These are phyloP conservation scores for Lutraria lutraria DNA, from an alignment of 2,888 invertebrate genomes.

Conservation along the genomic window DNA sequence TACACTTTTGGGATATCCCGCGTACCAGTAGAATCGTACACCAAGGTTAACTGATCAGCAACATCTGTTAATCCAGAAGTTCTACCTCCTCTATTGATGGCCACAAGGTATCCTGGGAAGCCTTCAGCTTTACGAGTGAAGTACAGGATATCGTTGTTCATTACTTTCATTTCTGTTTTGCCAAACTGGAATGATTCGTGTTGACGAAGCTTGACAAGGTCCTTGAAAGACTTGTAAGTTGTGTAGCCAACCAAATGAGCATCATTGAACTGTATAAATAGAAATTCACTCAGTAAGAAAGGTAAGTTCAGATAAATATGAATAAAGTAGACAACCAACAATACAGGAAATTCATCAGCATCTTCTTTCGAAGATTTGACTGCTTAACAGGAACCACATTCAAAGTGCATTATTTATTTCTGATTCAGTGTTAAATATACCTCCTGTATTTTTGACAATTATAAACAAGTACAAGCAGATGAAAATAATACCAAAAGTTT, in stretches of 20 bases:
- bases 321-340: too few species aligned
- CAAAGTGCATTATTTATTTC: too few species aligned
- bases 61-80: slow-evolving; percentile 61
- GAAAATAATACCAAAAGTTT: too few species aligned
- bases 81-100: slow-evolving; percentile 80
- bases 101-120: slow-evolving; percentile 83
- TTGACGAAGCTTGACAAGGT: slow-evolving; percentile 76
- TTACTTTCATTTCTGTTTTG: slow-evolving; percentile 54
- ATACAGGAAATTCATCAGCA: too few species aligned
- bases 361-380: too few species aligned
- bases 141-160: slow-evolving; percentile 77
- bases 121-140: slow-evolving; percentile 83
- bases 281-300: too few species aligned
- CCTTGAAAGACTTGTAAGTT: slow-evolving; percentile 76
- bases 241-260: slow-evolving; percentile 75
- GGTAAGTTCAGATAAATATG: too few species aligned
- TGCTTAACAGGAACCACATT: too few species aligned
- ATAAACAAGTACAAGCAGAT: too few species aligned
- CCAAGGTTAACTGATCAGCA: slow-evolving; percentile 70
- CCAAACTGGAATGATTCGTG: slow-evolving; percentile 85
- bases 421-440: too few species aligned
- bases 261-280: slow-evolving; percentile 76
- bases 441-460: too few species aligned
- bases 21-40: slow-evolving; percentile 74
- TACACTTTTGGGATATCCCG: slow-evolving; percentile 32